A percentile compares a stretch with the other conserved stretches of the same genome.
phyloP scores from a whole-genome alignment of 64 coral and sea anemone species.

The Montipora efflorescens region DNA sequence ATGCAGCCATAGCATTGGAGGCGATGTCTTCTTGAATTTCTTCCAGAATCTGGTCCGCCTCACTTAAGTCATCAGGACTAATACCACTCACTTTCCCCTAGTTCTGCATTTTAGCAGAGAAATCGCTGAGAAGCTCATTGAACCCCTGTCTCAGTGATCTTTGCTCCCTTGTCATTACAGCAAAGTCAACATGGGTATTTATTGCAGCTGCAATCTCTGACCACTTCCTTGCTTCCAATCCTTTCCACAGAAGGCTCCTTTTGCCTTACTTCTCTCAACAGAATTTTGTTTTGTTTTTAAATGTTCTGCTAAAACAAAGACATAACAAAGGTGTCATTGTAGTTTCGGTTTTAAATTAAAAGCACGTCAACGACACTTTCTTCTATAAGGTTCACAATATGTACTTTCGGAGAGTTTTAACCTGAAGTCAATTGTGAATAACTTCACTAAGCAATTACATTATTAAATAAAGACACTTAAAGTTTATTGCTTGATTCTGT shows the following conservation, averaged over 20 bases:
- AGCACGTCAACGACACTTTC: neutral
- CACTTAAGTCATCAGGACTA: neutral
- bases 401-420: neutral
- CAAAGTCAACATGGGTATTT: neutral
- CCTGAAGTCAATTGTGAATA: neutral
- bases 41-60: neutral
- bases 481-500: too few relatives aligned
- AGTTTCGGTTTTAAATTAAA: neutral
- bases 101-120: neutral
- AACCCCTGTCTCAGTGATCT: neutral
- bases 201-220: conserved; percentile 21
- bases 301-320: neutral
- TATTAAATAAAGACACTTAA: too few relatives aligned
- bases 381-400: neutral
- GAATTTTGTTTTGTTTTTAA: conserved; percentile 11
- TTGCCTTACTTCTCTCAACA: conserved; percentile 45
- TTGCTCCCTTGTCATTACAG: conserved; percentile 1
- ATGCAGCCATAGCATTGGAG: neutral
- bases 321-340: neutral
- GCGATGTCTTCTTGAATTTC: neutral
- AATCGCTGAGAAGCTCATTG: neutral
- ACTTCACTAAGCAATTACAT: neutral
- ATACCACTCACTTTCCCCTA: neutral
- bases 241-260: neutral
- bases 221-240: conserved; percentile 45